phyloP scores from a whole-genome alignment of 2,888 invertebrate species.

The Carabus problematicus region DNA sequence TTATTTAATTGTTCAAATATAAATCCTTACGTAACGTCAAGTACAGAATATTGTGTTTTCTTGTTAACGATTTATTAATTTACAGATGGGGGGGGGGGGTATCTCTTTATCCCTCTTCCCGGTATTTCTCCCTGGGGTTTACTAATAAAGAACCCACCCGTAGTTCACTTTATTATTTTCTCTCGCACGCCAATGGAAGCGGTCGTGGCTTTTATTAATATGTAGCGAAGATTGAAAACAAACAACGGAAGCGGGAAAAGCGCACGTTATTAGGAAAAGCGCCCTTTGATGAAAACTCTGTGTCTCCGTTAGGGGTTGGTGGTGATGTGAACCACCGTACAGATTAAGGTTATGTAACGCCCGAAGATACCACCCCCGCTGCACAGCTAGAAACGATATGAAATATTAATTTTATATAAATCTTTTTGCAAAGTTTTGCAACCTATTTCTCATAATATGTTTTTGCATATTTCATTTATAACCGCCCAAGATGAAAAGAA shows the following conservation, averaged over 20 bases:
- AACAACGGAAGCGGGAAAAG: slow-evolving; percentile 36
- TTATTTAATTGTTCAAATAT: too few species aligned
- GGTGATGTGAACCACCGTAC: not conserved
- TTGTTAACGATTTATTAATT: too few species aligned
- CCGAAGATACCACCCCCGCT: not conserved
- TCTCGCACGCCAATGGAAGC: slow-evolving; percentile 21
- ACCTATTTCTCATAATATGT: too few species aligned
- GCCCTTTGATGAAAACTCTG: slow-evolving; percentile 38
- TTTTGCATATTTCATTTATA: too few species aligned
- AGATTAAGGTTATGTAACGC: not conserved
- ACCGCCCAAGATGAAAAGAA: too few species aligned
- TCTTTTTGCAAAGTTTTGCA: too few species aligned
- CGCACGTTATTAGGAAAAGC: slow-evolving; percentile 40
- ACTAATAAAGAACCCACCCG: slow-evolving; percentile 32
- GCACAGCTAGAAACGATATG: not conserved
- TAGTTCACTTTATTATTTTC: slow-evolving; percentile 15
- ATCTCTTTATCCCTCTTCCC: not conserved
- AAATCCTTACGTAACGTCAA: too few species aligned
- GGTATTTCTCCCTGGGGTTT: not conserved
- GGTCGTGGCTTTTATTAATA: slow-evolving; percentile 28
- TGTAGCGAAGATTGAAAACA: slow-evolving; percentile 31
- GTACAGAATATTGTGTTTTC: too few species aligned
- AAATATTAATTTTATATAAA: slow-evolving; percentile 14
- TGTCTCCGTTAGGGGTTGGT: not conserved
- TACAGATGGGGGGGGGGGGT: too few species aligned